Evolutionary conservation across 2,113 vertebrate species (phyloP), one percentile per base, ranked within the genome.

Genomic region (Haplotaxodon microlepis): DNA sequence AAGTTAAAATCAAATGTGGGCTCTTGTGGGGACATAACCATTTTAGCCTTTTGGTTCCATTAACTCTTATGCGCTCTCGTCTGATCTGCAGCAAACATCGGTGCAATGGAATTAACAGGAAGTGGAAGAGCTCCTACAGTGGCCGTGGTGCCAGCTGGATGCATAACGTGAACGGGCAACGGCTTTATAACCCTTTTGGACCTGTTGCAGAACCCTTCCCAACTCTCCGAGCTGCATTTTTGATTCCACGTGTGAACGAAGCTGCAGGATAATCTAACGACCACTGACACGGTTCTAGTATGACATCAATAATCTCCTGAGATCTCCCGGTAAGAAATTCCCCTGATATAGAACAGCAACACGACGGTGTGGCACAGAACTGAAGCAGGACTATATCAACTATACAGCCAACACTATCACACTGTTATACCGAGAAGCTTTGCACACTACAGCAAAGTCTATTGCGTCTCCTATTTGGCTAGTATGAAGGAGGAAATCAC

Each of bases 261-360:
- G 24, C 9, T 7, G 4, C 27, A 24, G 45, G 42, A 47, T 76
- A 8, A 56, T 34, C 31, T 4, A 71, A 56, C 14, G 69, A 90
- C 3, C 8, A 42, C 90, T 51, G 57, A 61, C 45, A 45, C 86
- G 59, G 81, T 27, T 79, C 85, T 83, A 71, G 54, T 92, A 81
- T 95, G 96, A 97, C 96, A 96, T 96, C 93, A 94, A 90, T 92
- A 82, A 82, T 94, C 93, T 95, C 95, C 96, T 96, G 96, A 96
- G 95, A 95, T 92, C 90, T 84, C 90, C 91, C 90, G 2, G 79
- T 78, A 57, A 85, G 38, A 92, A 76, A 88, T 84, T 91, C 83
- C 92, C 88, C 90, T 92, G 93, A 93, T 93, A 92, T 81, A 82
- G 87, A 90, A 61, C 78, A 90, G 24, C 88, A 85, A 82, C 78